Evolutionary conservation across 2,797 vertebrate species (phyloP).

Genomic region (Morelia viridis): DNA sequence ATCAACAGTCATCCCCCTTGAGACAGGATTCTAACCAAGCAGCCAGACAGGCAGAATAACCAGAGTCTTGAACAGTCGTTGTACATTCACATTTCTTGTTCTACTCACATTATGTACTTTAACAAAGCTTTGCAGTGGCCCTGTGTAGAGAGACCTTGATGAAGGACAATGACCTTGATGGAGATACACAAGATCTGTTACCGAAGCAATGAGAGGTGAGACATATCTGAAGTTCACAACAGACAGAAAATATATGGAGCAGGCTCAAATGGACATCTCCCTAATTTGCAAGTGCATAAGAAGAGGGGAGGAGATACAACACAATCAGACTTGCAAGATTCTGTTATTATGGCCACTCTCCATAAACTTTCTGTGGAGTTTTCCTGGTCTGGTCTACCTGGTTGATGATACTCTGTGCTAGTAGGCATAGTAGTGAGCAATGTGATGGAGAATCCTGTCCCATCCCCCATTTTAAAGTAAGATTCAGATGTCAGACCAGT

Average conservation of each 20-base stretch:
- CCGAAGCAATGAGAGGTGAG: neutral
- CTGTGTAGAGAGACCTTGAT: neutral
- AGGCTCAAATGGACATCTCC: neutral
- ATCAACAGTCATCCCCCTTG: neutral
- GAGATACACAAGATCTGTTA: neutral
- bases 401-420: neutral
- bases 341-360: neutral
- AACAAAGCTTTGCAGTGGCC: neutral
- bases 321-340: neutral
- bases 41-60: neutral
- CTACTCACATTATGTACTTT: neutral
- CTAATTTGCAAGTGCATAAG: neutral
- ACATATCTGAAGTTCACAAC: neutral
- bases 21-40: neutral
- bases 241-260: neutral
- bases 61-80: neutral
- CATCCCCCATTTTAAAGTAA: neutral
- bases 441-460: neutral
- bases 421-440: neutral
- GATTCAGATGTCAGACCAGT: neutral
- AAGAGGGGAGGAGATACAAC: neutral
- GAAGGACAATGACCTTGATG: neutral
- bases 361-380: neutral
- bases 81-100: neutral
- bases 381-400: neutral